These are phyloP conservation scores for Lutraria rhynchaena DNA, from an alignment of 1,140 invertebrate species.

Conservation along the genomic window DNA sequence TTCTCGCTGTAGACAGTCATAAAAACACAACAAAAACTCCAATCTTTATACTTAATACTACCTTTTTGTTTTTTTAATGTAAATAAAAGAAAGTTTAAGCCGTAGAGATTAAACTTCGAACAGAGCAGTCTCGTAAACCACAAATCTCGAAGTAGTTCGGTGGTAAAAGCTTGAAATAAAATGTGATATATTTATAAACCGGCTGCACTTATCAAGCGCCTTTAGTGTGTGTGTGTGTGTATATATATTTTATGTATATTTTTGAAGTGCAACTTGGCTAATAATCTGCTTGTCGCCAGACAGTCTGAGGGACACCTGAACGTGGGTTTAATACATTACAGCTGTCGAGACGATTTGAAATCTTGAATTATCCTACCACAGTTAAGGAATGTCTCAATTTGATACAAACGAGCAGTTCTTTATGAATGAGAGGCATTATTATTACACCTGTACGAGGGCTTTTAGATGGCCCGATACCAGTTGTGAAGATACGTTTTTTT, in stretches of 20 bases:
- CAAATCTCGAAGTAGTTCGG: not conserved
- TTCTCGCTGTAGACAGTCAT: no score
- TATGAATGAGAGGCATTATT: not conserved
- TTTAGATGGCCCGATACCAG: not conserved
- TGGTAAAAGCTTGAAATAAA: slow-evolving; percentile 26
- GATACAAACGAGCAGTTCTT: slow-evolving; percentile 34
- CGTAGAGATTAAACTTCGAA: no score
- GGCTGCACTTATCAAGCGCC: slow-evolving; percentile 34
- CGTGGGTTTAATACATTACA: slow-evolving; percentile 20
- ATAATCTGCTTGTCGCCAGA: slow-evolving; percentile 53
- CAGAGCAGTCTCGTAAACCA: no score
- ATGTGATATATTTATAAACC: slow-evolving; percentile 42
- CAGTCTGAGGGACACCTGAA: slow-evolving; percentile 58
- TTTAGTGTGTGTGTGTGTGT: slow-evolving; percentile 28
- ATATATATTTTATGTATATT: slow-evolving; percentile 61
- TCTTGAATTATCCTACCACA: slow-evolving; percentile 34
- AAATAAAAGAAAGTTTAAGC: no score
- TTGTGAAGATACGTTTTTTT: not conserved
- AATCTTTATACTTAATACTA: no score
- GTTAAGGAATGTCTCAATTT: slow-evolving; percentile 28
- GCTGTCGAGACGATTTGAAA: slow-evolving; percentile 35
- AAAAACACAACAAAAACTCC: no score
- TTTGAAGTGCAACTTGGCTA: slow-evolving; percentile 40
- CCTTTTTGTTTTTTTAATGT: no score
- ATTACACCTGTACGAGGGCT: slow-evolving; percentile 14